Evolutionary conservation across 2,113 vertebrate species (phyloP).

Genomic region (Camelus bactrianus): DNA sequence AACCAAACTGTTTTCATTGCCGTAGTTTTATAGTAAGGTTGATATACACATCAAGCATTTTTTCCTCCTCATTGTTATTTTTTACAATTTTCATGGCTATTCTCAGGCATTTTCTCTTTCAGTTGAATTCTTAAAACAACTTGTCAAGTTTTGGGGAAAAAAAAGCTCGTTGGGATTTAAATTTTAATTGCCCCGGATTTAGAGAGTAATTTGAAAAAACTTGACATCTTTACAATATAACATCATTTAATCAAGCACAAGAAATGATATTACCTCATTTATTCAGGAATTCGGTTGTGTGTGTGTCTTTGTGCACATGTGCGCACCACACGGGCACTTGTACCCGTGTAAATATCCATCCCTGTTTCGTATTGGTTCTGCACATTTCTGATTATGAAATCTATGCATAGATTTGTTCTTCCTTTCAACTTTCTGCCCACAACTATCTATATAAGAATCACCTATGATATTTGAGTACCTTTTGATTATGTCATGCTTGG

Average conservation of each 20-base stretch:
- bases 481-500: not conserved
- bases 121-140: not conserved
- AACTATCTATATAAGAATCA: not conserved
- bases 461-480: not conserved
- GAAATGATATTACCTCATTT: not conserved
- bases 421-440: not conserved
- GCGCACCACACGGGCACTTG: rapidly evolving
- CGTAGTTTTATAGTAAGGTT: not conserved
- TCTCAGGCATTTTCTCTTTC: not conserved
- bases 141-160: not conserved
- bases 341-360: not conserved
- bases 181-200: not conserved
- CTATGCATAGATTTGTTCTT: not conserved
- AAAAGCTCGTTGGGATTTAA: not conserved
- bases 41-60: not conserved
- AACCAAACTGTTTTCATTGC: not conserved
- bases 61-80: not conserved
- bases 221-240: not conserved
- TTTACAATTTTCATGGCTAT: not conserved
- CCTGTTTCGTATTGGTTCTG: not conserved
- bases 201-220: not conserved
- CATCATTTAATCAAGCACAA: not conserved
- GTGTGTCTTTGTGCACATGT: not conserved
- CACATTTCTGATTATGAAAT: not conserved
- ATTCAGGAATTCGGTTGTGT: not conserved